A percentile compares a stretch with the other conserved stretches of the same genome.
These are phyloP conservation scores for Nylanderia fulva DNA, from an alignment of 1,140 invertebrate genomes.

Conservation along the genomic window DNA sequence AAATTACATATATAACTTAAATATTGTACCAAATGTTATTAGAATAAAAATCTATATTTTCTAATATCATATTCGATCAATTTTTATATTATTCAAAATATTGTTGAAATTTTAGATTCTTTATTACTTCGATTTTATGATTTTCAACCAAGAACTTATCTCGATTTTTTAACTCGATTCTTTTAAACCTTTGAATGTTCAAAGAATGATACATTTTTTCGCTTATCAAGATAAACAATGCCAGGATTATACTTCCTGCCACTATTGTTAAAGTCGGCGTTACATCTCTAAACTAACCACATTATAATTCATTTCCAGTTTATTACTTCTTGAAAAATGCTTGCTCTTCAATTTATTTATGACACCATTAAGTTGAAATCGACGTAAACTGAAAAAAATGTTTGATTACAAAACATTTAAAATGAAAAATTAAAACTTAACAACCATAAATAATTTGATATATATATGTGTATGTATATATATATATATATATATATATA, in stretches of 20 bases:
- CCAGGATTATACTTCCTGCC: slow-evolving; percentile 38
- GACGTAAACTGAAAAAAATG: slow-evolving; percentile 63
- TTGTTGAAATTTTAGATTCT: neutral
- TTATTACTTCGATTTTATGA: neutral
- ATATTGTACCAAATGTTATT: no score
- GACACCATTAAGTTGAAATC: slow-evolving; percentile 66
- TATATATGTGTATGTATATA: no score
- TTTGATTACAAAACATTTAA: neutral
- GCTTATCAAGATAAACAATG: slow-evolving; percentile 31
- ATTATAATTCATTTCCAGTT: neutral
- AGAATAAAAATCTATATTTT: no score
- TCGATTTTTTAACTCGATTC: neutral
- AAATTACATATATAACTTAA: neutral
- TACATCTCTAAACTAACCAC: slow-evolving; percentile 45
- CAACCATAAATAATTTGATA: no score
- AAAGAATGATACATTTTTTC: slow-evolving; percentile 51
- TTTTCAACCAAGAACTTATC: neutral
- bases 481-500: no score
- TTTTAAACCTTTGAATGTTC: neutral
- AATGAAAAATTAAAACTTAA: neutral
- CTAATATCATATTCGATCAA: neutral
- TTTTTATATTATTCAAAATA: neutral
- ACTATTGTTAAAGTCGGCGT: slow-evolving; percentile 57
- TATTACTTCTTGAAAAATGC: neutral
- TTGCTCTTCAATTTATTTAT: slow-evolving; percentile 48